phyloP scores from a whole-genome alignment of 2,888 invertebrate species.

The Hipparchia semele region DNA sequence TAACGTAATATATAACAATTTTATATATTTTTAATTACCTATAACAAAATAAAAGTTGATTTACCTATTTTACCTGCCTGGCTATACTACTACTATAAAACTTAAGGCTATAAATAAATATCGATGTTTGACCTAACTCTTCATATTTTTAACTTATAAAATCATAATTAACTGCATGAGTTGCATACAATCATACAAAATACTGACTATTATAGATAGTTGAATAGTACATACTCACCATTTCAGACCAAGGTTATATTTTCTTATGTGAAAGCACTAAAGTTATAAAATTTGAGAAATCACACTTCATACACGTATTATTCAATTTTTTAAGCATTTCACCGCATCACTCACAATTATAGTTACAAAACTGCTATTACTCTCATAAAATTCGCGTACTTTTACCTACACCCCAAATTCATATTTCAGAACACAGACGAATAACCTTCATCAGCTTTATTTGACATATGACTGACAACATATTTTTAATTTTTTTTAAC shows the following conservation, averaged over 20 bases:
- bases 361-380: conserved; percentile 19
- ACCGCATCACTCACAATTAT: conserved; percentile 14
- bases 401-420: background rate
- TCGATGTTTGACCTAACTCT: background rate
- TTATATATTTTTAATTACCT: background rate
- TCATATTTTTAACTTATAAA: background rate
- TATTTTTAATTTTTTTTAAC: too few species aligned
- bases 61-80: background rate
- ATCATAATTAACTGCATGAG: conserved; percentile 7
- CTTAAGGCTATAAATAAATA: background rate
- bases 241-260: conserved; percentile 46
- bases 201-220: conserved; percentile 22
- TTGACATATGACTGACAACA: too few species aligned
- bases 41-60: background rate
- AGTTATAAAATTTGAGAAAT: conserved; percentile 11
- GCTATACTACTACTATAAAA: background rate
- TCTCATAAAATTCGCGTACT: conserved; percentile 2
- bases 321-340: conserved; percentile 23
- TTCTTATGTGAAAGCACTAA: conserved; percentile 26
- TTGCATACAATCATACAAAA: conserved; percentile 18
- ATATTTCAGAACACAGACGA: background rate
- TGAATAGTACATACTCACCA: conserved; percentile 43
- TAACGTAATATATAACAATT: too few species aligned
- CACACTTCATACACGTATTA: conserved; percentile 5
- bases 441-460: too few species aligned